These are phyloP conservation scores for Neomorphus geoffroyi DNA, from an alignment of 2,797 vertebrate species.

Conservation along the genomic window DNA sequence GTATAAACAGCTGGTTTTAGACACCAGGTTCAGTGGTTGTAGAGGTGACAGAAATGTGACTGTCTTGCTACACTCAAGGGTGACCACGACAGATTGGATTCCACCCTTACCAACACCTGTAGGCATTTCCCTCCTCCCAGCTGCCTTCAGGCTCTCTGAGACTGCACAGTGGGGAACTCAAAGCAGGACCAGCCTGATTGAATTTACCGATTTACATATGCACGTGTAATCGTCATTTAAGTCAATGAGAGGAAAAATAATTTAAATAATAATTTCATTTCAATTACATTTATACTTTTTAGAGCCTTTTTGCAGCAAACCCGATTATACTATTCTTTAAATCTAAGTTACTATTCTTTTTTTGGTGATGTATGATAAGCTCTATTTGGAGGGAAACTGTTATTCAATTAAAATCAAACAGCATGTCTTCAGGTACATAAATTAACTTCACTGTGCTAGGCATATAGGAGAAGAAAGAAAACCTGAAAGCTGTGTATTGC, in stretches of 20 bases:
- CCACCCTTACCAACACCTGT: neutral
- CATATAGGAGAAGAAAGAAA: neutral
- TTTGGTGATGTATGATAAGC: neutral
- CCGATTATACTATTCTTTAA: constrained; percentile 9
- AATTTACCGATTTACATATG: neutral
- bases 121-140: neutral
- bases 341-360: neutral
- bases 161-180: neutral
- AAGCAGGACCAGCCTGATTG: neutral
- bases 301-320: neutral
- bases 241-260: neutral
- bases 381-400: neutral
- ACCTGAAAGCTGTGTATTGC: neutral
- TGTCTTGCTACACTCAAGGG: neutral
- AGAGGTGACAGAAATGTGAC: neutral
- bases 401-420: constrained; percentile 37
- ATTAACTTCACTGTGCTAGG: neutral
- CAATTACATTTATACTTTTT: neutral
- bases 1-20: neutral
- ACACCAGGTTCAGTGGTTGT: neutral
- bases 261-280: neutral
- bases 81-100: neutral
- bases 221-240: neutral
- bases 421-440: neutral
- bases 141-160: neutral